Conservation (phyloP, 2,888 invertebrate genomes). For the Macrophya annulata region DNA sequence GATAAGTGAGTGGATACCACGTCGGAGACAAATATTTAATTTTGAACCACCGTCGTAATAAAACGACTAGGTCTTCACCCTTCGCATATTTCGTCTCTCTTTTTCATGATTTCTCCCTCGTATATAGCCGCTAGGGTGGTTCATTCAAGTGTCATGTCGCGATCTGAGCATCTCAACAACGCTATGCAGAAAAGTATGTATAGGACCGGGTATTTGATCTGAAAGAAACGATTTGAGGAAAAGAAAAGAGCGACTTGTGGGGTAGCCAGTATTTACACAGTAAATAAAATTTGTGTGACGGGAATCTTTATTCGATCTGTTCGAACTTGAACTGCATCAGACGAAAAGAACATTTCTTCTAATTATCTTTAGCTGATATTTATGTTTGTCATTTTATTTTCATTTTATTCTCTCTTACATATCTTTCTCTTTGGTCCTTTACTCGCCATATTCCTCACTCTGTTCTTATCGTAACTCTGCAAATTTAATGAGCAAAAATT, state of each 20-base stretch:
- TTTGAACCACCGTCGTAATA: background rate
- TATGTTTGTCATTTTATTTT: background rate
- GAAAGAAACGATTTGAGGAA: background rate
- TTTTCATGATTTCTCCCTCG: background rate
- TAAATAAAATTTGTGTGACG: background rate
- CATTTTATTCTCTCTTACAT: background rate
- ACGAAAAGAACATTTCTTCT: background rate
- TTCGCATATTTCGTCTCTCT: background rate
- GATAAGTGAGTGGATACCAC: background rate
- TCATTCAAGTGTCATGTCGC: background rate
- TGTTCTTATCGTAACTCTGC: background rate
- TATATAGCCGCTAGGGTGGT: background rate
- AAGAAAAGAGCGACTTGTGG: background rate
- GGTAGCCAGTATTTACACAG: background rate
- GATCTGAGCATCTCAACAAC: background rate
- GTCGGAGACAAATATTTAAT: constrained; percentile 40
- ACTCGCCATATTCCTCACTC: constrained; percentile 30
- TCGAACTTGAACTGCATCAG: background rate
- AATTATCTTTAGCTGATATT: background rate
- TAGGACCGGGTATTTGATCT: constrained; percentile 13
- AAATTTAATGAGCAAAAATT: constrained; percentile 15
- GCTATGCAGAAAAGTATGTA: background rate
- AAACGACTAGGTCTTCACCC: background rate
- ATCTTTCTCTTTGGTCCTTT: constrained; percentile 44
- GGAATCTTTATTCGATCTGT: background rate